Evolutionary conservation across 2,888 invertebrate genomes (phyloP).

Genomic region (Cabera pusaria): DNA sequence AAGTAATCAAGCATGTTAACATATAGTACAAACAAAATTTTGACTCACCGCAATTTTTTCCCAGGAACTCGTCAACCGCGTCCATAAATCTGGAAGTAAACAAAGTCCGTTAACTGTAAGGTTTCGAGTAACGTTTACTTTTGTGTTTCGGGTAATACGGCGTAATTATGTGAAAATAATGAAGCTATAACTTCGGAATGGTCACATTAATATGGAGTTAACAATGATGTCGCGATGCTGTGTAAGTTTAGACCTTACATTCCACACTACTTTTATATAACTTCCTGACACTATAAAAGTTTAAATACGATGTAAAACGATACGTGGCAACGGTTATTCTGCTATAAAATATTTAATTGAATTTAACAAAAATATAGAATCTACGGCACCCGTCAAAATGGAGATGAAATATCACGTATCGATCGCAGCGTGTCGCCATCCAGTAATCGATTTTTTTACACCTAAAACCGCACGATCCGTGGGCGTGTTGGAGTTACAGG

Average conservation of each 20-base stretch:
- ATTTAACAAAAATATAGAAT: constrained; percentile 75
- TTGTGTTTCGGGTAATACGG: constrained; percentile 20
- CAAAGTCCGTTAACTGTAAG: constrained; percentile 45
- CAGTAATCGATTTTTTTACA: constrained; percentile 83
- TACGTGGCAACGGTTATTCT: constrained; percentile 64
- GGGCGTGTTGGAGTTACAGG: constrained; percentile 76
- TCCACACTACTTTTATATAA: constrained; percentile 43
- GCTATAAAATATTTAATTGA: constrained; percentile 75
- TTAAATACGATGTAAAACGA: constrained; percentile 66
- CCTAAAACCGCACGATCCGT: constrained; percentile 78
- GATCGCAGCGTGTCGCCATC: constrained; percentile 81
- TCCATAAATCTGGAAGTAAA: constrained; percentile 72
- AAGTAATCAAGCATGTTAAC: constrained; percentile 56
- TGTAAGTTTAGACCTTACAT: constrained; percentile 47
- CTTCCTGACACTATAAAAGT: constrained; percentile 49
- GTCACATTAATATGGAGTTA: constrained; percentile 32
- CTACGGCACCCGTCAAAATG: constrained; percentile 64
- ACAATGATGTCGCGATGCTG: constrained; percentile 36
- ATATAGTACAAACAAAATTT: constrained; percentile 51
- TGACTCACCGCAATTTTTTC: constrained; percentile 66
- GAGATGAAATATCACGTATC: constrained; percentile 79
- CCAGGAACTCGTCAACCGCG: constrained; percentile 65
- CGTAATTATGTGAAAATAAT: constrained; percentile 27
- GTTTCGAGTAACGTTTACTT: constrained; percentile 19
- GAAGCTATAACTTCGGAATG: constrained; percentile 30